Percentiles rank a stretch among this genome's conserved stretches.
These are phyloP conservation scores for Agrotis segetum DNA, from an alignment of 2,888 invertebrate species.

Conservation along the genomic window DNA sequence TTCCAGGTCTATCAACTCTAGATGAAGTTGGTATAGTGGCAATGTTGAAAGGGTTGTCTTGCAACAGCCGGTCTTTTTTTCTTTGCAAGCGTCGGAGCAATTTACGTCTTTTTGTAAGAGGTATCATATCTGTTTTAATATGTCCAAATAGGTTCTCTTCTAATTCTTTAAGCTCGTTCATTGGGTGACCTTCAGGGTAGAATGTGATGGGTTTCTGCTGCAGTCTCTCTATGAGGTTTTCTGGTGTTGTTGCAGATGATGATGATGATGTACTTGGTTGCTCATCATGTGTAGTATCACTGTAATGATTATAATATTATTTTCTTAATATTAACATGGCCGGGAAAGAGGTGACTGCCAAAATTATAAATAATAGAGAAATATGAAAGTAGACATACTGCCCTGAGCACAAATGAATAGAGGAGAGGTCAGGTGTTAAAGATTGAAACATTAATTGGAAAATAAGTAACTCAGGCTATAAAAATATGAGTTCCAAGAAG, in stretches of 20 bases:
- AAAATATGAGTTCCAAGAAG: not conserved
- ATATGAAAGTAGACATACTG: too few relatives aligned
- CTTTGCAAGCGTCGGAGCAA: conserved; percentile 86
- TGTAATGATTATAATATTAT: conserved; percentile 40
- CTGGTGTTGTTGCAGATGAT: conserved; percentile 62
- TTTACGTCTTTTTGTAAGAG: conserved; percentile 86
- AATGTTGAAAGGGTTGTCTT: conserved; percentile 69
- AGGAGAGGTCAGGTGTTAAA: too few relatives aligned
- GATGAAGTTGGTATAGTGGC: conserved; percentile 57
- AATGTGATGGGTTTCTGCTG: conserved; percentile 71
- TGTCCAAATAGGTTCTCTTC: conserved; percentile 88
- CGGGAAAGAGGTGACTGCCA: too few relatives aligned
- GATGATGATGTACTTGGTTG: conserved; percentile 70
- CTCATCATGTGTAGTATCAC: conserved; percentile 53
- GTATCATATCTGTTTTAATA: conserved; percentile 80
- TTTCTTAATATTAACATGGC: not conserved
- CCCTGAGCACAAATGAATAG: too few relatives aligned
- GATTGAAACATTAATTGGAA: too few relatives aligned
- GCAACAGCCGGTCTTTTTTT: conserved; percentile 79
- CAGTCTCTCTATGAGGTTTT: conserved; percentile 67
- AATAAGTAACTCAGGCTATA: not conserved
- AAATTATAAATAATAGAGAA: too few relatives aligned
- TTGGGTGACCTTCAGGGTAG: conserved; percentile 88
- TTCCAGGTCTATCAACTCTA: conserved; percentile 73
- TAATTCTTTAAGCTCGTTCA: conserved; percentile 88